phyloP scores from a whole-genome alignment of 2,888 invertebrate species.

The Dynastes grantii region DNA sequence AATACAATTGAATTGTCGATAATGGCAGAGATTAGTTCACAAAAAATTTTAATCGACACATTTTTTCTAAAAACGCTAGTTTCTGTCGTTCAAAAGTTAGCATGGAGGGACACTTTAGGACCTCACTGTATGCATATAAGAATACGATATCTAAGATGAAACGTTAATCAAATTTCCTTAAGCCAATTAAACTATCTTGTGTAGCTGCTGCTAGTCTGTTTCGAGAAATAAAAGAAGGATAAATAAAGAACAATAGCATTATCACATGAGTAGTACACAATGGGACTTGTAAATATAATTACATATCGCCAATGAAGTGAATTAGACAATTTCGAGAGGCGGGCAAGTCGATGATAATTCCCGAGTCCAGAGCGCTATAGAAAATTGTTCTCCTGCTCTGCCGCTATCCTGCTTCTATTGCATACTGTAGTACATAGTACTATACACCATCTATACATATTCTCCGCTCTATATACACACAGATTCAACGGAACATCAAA shows the following conservation, averaged over 20 bases:
- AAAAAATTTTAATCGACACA: too few species aligned
- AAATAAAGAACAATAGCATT: not conserved
- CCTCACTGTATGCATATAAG: too few species aligned
- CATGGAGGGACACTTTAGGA: too few species aligned
- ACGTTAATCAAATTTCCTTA: too few species aligned
- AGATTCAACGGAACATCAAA: conserved; percentile 51
- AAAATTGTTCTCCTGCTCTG: conserved; percentile 22
- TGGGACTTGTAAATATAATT: conserved; percentile 32
- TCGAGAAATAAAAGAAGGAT: not conserved
- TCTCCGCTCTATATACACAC: conserved; percentile 39
- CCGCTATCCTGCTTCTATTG: not conserved
- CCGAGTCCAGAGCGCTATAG: conserved; percentile 33
- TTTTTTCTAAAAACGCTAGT: too few species aligned
- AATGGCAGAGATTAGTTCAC: too few species aligned
- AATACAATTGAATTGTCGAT: too few species aligned
- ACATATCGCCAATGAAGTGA: conserved; percentile 33
- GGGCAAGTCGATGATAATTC: conserved; percentile 44
- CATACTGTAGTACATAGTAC: not conserved
- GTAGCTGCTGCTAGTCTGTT: too few species aligned
- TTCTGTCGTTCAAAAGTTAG: too few species aligned
- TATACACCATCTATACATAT: conserved; percentile 29
- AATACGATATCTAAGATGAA: too few species aligned
- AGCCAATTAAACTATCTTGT: not conserved
- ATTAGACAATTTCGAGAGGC: conserved; percentile 39
- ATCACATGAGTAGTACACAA: not conserved